Base-by-base conservation (phyloP, 1,140 invertebrate species). In the Solen grandis region DNA sequence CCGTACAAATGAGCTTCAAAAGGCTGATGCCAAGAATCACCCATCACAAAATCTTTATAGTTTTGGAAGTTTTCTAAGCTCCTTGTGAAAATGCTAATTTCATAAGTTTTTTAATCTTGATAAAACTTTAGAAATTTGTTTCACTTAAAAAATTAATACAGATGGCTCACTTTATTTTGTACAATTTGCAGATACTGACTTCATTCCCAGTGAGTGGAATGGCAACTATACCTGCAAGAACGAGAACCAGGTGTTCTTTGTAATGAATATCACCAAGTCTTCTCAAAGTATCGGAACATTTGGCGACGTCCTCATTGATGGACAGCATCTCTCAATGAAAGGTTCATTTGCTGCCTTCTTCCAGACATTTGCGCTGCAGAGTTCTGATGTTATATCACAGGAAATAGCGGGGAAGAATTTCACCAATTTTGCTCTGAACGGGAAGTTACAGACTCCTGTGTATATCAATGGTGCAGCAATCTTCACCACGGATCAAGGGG, bases 191-290 rank as follows among this genome's bases (percentile, higher is more conserved):
- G 41, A 10, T 8, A 19, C 8, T 46, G 75, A 78, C 31, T 31
- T 78, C 10, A 22, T 78, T 1, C 63, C 75, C 2, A 78, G 75
- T 57, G 75, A 78, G 35, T 78, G 75, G 75, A 69, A 3, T 50
- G 75, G 75, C 41, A 78, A 78, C 36, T 78, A 78, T 54, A 78
- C 75, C n/a, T 78, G 75, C 38, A 13, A 31, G 16, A 54, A 68
- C 19, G 65, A 78, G 29, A 22, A 69, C 19, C 13, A 66, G 1
- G 60, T 16, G 25, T 35, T 33, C 25, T 78, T 78, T 50, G 35
- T 25, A 19, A 78, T 78, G 75, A 78, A 78, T 36, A 78, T 78
- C 29, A 78, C 75, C 35, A 52, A 55, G 36, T 68, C 75, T 50
- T 46, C 62, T 41, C 57, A 31, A 25, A 46, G 8, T 19, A 78